These are phyloP conservation scores for Meandrina meandrites DNA, from an alignment of 92 coral and sea anemone genomes.

Conservation along the genomic window DNA sequence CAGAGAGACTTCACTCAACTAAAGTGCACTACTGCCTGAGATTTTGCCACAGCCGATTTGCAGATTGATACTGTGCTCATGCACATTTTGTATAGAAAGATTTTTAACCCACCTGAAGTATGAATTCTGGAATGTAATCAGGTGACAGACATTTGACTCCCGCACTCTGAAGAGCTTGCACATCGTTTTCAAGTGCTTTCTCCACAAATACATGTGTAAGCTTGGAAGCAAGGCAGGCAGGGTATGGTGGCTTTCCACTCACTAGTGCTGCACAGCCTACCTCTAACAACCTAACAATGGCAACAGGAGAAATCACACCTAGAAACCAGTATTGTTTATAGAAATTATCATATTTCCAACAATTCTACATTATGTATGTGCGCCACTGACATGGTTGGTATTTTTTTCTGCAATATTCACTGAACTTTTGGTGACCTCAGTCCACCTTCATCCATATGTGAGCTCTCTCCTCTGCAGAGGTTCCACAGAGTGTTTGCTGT, in stretches of 20 bases:
- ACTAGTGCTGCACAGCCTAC: slow-evolving; percentile 82
- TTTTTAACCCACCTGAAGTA: slow-evolving; percentile 70
- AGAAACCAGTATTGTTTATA: not conserved
- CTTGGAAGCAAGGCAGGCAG: slow-evolving; percentile 53
- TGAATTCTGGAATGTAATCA: slow-evolving; percentile 91
- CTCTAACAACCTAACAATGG: slow-evolving; percentile 70
- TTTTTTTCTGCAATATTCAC: not conserved
- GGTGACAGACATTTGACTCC: slow-evolving; percentile 85
- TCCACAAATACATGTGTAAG: slow-evolving; percentile 96
- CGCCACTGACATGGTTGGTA: not conserved
- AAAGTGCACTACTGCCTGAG: too few species aligned
- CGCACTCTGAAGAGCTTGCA: slow-evolving; percentile 60
- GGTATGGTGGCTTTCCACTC: slow-evolving; percentile 69
- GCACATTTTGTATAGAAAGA: not conserved
- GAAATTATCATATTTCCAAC: not conserved
- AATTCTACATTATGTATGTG: not conserved
- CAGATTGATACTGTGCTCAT: too few species aligned
- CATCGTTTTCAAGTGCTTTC: slow-evolving; percentile 64
- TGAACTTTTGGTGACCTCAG: too few species aligned
- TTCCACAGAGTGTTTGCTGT: too few species aligned
- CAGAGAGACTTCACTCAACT: too few species aligned
- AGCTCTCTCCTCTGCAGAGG: too few species aligned
- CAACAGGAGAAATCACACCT: not conserved
- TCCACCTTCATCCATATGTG: too few species aligned
- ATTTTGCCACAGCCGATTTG: too few species aligned